Conservation (phyloP, 1,140 invertebrate species). For the Andricus grossulariae region DNA sequence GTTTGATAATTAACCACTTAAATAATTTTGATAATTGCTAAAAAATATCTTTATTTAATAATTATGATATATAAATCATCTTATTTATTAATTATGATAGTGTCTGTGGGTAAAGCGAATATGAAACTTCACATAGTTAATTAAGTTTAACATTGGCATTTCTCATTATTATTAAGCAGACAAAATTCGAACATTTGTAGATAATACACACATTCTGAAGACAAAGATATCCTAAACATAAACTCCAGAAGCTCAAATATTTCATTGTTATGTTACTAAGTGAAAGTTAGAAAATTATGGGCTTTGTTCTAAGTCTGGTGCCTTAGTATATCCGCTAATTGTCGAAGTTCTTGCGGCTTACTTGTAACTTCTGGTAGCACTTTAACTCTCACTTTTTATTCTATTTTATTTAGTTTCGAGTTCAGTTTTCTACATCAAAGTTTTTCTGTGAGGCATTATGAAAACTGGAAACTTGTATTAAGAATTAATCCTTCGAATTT, state of each 20-base stretch:
- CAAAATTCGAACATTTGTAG: no score
- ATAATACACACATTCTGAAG: conserved; percentile 32
- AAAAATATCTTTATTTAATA: no score
- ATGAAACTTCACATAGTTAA: no score
- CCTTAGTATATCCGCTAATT: conserved; percentile 22
- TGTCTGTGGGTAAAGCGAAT: no score
- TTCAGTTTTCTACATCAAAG: not conserved
- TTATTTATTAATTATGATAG: no score
- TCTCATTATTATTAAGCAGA: no score
- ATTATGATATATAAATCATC: no score
- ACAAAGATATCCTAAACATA: not conserved
- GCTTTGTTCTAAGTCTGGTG: conserved; percentile 28
- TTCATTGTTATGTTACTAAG: conserved; percentile 28
- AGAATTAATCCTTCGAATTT: no score
- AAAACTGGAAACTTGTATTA: not conserved
- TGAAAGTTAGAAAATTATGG: conserved; percentile 26
- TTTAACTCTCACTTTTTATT: conserved; percentile 6
- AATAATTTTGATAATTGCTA: no score
- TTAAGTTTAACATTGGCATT: no score
- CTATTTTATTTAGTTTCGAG: conserved; percentile 19
- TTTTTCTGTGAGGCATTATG: not conserved
- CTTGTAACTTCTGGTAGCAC: conserved; percentile 14
- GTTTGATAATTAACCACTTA: no score
- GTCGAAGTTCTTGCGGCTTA: conserved; percentile 26
- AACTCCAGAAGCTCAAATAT: conserved; percentile 10